phyloP scores from a whole-genome alignment of 1,140 invertebrate genomes.

The Ips typographus region DNA sequence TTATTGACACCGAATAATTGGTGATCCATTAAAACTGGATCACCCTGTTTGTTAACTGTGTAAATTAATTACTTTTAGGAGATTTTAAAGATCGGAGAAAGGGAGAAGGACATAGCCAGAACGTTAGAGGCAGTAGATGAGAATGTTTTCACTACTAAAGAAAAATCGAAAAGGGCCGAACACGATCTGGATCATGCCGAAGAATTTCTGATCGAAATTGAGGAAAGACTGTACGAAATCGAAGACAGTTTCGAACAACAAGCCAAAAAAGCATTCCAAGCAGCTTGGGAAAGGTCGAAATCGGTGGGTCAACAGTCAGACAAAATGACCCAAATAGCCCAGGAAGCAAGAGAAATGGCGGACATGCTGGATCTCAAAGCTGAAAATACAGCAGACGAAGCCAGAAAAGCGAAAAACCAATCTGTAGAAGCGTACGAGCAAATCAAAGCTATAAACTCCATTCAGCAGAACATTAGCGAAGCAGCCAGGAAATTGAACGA shows the following conservation, averaged over 20 bases:
- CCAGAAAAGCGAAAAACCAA: conserved; percentile 79
- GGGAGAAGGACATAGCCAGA: conserved; percentile 58
- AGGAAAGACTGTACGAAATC: conserved; percentile 35
- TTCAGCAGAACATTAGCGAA: conserved; percentile 55
- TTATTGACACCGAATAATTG: no score
- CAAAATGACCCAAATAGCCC: conserved; percentile 87
- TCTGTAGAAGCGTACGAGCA: conserved; percentile 78
- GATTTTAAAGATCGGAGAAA: conserved; percentile 59
- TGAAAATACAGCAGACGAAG: conserved; percentile 72
- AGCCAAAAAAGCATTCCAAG: conserved; percentile 3
- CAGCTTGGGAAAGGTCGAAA: conserved; percentile 61
- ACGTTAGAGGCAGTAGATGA: conserved; percentile 51
- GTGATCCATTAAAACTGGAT: no score
- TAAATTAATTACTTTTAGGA: conserved; percentile 59
- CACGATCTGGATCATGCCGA: conserved; percentile 42
- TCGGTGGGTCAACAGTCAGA: conserved; percentile 88
- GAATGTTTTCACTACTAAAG: conserved; percentile 54
- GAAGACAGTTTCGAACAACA: not conserved
- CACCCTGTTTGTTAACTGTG: no score
- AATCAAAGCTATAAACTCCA: conserved; percentile 68
- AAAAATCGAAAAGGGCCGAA: conserved; percentile 50
- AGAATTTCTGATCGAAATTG: conserved; percentile 37
- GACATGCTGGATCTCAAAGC: conserved; percentile 78
- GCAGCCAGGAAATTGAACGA: conserved; percentile 62
- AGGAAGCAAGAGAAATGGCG: conserved; percentile 77